These are phyloP conservation scores for Sebastes baramenuke DNA, from an alignment of 2,797 vertebrate genomes.

Conservation along the genomic window DNA sequence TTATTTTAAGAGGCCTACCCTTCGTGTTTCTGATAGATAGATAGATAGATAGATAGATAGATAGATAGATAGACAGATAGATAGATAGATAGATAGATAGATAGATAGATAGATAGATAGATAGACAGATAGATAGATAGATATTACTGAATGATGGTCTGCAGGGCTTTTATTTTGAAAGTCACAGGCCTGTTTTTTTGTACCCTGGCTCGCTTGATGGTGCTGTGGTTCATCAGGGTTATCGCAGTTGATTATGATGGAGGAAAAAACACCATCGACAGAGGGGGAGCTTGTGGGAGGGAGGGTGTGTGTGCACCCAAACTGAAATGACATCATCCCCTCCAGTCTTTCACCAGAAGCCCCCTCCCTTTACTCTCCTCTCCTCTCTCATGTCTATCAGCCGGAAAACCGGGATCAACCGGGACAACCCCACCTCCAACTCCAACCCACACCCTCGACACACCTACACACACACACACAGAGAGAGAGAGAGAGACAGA, in stretches of 20 bases:
- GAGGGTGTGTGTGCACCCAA: conserved; percentile 14
- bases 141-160: background rate
- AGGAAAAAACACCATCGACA: conserved; percentile 11
- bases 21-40: too few species aligned
- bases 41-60: background rate
- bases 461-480: conserved; percentile 39
- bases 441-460: conserved; percentile 29
- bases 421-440: conserved; percentile 44
- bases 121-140: background rate
- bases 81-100: background rate
- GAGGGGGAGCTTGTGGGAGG: background rate
- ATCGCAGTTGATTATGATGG: conserved; percentile 32
- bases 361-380: background rate
- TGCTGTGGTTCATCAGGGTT: conserved; percentile 38
- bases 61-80: background rate
- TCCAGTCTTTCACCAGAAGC: background rate
- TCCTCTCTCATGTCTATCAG: conserved; percentile 18
- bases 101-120: background rate
- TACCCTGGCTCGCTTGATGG: background rate
- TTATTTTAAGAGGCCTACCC: too few species aligned
- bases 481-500: background rate
- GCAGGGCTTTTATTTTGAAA: conserved; percentile 59
- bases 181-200: conserved; percentile 14
- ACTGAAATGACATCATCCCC: conserved; percentile 69
- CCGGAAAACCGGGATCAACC: conserved; percentile 44